A percentile compares a stretch with the other conserved stretches of the same genome.
These are phyloP conservation scores for Pseudomyrmex pallidus DNA, from an alignment of 1,140 invertebrate species.

Conservation along the genomic window DNA sequence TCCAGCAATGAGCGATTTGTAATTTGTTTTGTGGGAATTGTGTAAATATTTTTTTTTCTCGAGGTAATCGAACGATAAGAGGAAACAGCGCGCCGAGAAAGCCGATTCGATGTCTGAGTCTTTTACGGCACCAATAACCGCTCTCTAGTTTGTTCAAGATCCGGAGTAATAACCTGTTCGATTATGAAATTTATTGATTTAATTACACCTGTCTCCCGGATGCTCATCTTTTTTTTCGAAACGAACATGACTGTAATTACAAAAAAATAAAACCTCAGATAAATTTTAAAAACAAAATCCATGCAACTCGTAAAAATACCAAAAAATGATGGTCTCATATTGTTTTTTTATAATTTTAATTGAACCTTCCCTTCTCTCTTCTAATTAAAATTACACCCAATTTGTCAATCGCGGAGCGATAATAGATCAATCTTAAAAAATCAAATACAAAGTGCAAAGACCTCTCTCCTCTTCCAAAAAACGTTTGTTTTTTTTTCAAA, in stretches of 20 bases:
- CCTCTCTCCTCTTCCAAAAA: not conserved
- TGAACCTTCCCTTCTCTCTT: too few species aligned
- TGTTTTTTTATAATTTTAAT: not conserved
- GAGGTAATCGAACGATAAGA: constrained; percentile 45
- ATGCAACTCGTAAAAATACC: not conserved
- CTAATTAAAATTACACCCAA: constrained; percentile 6
- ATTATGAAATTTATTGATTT: not conserved
- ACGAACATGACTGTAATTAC: not conserved
- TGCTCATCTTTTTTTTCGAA: not conserved
- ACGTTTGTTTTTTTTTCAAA: constrained; percentile 9
- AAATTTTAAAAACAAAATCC: not conserved
- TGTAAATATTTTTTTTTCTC: not conserved
- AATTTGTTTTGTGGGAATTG: constrained; percentile 26
- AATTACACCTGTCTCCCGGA: not conserved
- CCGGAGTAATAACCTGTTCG: not conserved
- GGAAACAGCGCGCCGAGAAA: not conserved
- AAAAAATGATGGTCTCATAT: not conserved
- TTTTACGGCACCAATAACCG: constrained; percentile 20
- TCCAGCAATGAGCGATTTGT: constrained; percentile 34
- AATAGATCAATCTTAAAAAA: not conserved
- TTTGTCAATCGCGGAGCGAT: not conserved
- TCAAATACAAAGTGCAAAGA: not conserved
- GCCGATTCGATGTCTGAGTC: constrained; percentile 23
- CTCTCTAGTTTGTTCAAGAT: constrained; percentile 1
- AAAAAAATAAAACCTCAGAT: not conserved